These are phyloP conservation scores for Nicator chloris DNA, from an alignment of 2,113 vertebrate species.

Conservation along the genomic window DNA sequence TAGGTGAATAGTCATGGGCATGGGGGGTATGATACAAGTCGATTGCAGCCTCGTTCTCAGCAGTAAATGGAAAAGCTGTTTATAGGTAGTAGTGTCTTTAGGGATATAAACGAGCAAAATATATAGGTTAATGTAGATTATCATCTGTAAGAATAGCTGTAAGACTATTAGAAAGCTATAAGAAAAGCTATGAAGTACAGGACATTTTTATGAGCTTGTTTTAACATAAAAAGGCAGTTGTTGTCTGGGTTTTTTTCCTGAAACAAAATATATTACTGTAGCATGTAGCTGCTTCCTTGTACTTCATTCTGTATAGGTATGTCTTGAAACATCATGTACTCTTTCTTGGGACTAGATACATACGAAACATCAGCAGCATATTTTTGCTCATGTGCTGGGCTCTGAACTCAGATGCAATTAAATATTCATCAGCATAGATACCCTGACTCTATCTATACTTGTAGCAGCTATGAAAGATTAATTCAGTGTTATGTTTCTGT, in stretches of 20 bases:
- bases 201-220: neutral
- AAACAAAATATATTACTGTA: neutral
- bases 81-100: neutral
- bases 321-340: neutral
- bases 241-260: neutral
- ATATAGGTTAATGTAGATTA: neutral
- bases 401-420: constrained; percentile 9
- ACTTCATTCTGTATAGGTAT: neutral
- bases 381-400: neutral
- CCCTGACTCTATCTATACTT: neutral
- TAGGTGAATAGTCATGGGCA: accelerated
- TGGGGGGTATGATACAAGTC: neutral
- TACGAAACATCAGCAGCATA: neutral
- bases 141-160: neutral
- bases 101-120: neutral
- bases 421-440: constrained; percentile 21
- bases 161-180: neutral
- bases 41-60: neutral
- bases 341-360: neutral
- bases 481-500: constrained; percentile 16
- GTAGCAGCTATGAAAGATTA: constrained; percentile 36
- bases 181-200: neutral
- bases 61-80: neutral
- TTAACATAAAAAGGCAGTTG: neutral
- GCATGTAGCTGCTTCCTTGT: neutral